A percentile compares a stretch with the other conserved stretches of the same genome.
Conservation (phyloP, 2,797 vertebrate species). For the Cossypha heuglini region DNA sequence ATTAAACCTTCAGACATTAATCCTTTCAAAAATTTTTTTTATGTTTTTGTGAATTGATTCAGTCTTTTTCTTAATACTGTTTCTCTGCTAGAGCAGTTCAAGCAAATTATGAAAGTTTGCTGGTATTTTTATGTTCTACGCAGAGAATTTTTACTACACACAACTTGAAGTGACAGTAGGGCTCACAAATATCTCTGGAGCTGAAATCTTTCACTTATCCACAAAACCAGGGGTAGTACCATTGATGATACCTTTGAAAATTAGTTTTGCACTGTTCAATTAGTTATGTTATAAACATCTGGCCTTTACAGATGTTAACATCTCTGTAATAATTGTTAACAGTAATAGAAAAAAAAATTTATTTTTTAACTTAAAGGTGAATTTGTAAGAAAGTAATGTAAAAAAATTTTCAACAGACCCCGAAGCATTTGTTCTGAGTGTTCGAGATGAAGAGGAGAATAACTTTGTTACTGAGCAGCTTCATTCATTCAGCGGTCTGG, state of each 20-base stretch:
- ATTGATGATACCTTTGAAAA: background rate
- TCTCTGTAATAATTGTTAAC: background rate
- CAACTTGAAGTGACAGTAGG: background rate
- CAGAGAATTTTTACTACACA: background rate
- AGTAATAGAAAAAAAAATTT: background rate
- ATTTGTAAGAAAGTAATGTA: background rate
- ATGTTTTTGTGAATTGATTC: background rate
- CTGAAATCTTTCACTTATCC: background rate
- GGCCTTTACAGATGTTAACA: background rate
- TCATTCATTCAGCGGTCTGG: slow-evolving; percentile 79
- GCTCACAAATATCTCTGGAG: background rate
- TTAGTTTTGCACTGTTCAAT: background rate
- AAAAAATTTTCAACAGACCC: slow-evolving; percentile 74
- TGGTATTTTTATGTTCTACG: background rate
- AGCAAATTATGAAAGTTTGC: background rate
- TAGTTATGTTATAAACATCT: background rate
- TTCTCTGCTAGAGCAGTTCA: background rate
- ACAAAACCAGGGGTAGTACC: background rate
- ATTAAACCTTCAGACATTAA: background rate
- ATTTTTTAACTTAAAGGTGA: background rate
- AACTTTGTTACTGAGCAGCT: slow-evolving; percentile 85
- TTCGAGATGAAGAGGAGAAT: slow-evolving; percentile 88
- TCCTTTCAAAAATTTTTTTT: background rate
- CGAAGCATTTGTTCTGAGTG: slow-evolving; percentile 82
- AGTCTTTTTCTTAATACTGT: background rate